Evolutionary conservation across 2,888 invertebrate genomes (phyloP), one percentile per base, ranked within the genome.

Genomic region (Hedychridium roseum): DNA sequence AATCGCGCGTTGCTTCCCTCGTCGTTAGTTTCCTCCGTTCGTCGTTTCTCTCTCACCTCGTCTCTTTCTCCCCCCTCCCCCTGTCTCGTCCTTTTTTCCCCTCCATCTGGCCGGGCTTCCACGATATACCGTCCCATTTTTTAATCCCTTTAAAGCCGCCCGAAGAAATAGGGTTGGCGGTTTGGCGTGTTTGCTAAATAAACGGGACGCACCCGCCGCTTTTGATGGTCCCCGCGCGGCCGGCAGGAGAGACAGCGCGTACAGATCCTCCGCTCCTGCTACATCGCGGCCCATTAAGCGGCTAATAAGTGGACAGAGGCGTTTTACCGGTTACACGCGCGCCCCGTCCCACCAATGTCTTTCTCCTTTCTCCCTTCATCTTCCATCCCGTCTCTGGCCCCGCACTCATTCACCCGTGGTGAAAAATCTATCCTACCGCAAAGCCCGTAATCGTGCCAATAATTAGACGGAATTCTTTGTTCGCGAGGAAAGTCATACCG

Each of bases 261-360:
- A 51, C 50, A 47, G 56, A 45, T 51, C 54, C 45, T 39, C 50
- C 54, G 67, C n/a, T n/a, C n/a, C n/a, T n/a, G n/a, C n/a, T 66
- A 65, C 60, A 67, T 63, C 67, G 63, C 52, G 55, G 65, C 58
- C 63, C 63, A 66, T 66, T 66, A 66, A 67, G 55, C 63, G 60
- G 58, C 66, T 65, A 66, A 66, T 67, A 66, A 66, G 65, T 65
- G 58, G 65, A 66, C 65, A 63, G 59, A 57, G 63, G 49, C 53
- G 55, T 51, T 58, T 66, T 66, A 62, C 59, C 59, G 49, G 58
- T 59, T 60, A 64, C 66, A 51, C 60, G 54, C 52, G 48, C 55
- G 43, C 46, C 4, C 20, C 37, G 21, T 23, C 21, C 1, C 6
- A n/a, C n/a, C n/a, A n/a, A n/a, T n/a, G n/a, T 18, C 35, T 18